Percentiles rank a stretch among this genome's conserved stretches.
Conservation (phyloP, 2,888 invertebrate genomes). For the Apodemia zela region DNA sequence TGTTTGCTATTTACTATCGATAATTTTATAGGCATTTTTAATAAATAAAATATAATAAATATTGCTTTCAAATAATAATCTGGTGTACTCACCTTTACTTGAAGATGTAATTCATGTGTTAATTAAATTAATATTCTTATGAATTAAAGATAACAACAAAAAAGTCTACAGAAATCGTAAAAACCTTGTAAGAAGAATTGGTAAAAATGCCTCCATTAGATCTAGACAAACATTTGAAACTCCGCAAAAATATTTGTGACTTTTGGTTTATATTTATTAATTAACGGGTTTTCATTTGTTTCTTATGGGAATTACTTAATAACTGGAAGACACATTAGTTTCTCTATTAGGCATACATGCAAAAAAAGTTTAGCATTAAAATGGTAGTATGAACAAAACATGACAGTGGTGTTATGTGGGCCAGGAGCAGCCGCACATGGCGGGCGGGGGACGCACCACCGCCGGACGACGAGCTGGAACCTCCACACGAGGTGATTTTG, state of each 20-base stretch:
- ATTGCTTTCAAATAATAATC: background rate
- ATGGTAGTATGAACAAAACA: slow-evolving; percentile 22
- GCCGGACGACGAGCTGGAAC: slow-evolving; percentile 70
- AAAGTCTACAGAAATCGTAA: background rate
- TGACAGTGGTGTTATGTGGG: slow-evolving; percentile 66
- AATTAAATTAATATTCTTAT: background rate
- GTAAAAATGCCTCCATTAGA: too few relatives aligned
- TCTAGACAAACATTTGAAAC: background rate
- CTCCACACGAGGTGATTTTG: slow-evolving; percentile 78
- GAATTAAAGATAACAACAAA: background rate
- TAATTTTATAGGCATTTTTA: background rate
- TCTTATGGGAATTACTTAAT: background rate
- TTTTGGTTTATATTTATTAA: background rate
- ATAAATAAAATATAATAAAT: background rate
- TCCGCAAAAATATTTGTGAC: background rate
- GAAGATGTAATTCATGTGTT: background rate
- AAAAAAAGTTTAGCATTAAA: background rate
- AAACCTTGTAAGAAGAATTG: too few relatives aligned
- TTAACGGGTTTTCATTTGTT: background rate
- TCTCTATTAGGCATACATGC: background rate
- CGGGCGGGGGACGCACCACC: slow-evolving; percentile 64
- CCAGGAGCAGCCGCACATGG: slow-evolving; percentile 75
- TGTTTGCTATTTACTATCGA: slow-evolving; percentile 1
- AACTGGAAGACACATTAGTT: background rate
- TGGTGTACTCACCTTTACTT: background rate